These are phyloP conservation scores for Rhingia rostrata DNA, from an alignment of 2,888 invertebrate species.

Conservation along the genomic window DNA sequence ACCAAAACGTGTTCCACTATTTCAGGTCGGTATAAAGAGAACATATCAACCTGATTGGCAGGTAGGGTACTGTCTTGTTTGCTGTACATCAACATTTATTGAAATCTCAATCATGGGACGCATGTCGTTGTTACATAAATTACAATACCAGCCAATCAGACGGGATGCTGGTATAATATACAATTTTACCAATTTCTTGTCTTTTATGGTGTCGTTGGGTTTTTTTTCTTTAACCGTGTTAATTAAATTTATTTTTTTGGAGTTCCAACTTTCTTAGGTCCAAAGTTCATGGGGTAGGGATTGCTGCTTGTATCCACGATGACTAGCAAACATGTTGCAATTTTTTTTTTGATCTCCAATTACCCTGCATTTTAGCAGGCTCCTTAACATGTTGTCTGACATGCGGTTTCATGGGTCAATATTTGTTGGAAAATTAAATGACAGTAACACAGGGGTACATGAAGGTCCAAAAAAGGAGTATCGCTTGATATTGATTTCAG, in stretches of 20 bases:
- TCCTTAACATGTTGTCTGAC: constrained; percentile 26
- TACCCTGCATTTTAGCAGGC: constrained; percentile 14
- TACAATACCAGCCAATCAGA: constrained; percentile 42
- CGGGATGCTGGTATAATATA: constrained; percentile 27
- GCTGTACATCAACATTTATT: constrained; percentile 17
- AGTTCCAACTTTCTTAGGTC: neutral
- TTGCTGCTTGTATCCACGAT: neutral
- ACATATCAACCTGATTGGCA: constrained; percentile 47
- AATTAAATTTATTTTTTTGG: no score
- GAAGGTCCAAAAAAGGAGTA: neutral
- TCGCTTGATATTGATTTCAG: neutral
- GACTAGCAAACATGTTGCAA: constrained; percentile 7
- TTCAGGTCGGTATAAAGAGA: neutral
- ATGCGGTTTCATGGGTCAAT: constrained; percentile 27
- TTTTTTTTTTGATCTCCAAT: constrained; percentile 12
- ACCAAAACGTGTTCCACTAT: constrained; percentile 21
- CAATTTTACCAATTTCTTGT: constrained; percentile 5
- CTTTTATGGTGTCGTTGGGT: neutral
- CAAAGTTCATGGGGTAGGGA: constrained; percentile 15
- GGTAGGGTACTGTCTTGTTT: constrained; percentile 11
- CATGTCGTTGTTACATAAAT: constrained; percentile 52
- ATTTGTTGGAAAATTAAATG: neutral
- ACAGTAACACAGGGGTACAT: neutral
- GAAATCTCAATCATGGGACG: constrained; percentile 29
- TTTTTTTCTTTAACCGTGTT: neutral